Evolutionary conservation across 1,140 invertebrate species (phyloP).

Genomic region (Lordiphosa mommai): DNA sequence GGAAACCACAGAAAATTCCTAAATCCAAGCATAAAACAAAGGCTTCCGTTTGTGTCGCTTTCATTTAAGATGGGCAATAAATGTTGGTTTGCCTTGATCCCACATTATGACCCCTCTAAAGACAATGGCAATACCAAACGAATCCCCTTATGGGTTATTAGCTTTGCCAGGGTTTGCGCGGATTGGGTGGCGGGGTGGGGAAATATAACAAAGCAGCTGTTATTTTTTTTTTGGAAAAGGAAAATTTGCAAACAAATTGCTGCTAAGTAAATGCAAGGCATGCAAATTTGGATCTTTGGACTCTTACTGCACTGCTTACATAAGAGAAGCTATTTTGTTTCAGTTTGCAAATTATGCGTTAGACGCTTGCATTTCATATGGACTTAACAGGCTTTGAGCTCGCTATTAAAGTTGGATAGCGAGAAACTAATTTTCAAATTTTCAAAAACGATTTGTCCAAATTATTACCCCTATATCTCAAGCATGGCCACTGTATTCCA

Average conservation of each 20-base stretch:
- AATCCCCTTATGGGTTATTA: constrained; percentile 79
- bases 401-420: no score
- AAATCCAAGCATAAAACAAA: constrained; percentile 8
- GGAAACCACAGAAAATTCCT: no score
- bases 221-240: constrained; percentile 6
- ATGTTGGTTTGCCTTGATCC: constrained; percentile 70
- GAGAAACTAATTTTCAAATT: no score
- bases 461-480: no score
- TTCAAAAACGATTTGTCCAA: no score
- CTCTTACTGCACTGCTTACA: no score
- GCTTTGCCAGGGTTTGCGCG: constrained; percentile 53
- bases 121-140: constrained; percentile 42
- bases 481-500: no score
- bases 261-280: constrained; percentile 75
- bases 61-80: constrained; percentile 63
- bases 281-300: constrained; percentile 52
- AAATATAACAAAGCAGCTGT: not conserved
- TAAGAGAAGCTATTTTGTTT: no score
- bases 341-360: no score
- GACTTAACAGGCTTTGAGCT: no score
- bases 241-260: constrained; percentile 70
- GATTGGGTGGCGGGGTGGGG: not conserved
- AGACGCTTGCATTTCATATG: no score
- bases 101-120: constrained; percentile 55
- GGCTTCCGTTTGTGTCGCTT: constrained; percentile 32